Percentiles rank a stretch among this genome's conserved stretches.
Evolutionary conservation across 2,888 invertebrate species (phyloP).

Genomic region (Drosophila falleni): DNA sequence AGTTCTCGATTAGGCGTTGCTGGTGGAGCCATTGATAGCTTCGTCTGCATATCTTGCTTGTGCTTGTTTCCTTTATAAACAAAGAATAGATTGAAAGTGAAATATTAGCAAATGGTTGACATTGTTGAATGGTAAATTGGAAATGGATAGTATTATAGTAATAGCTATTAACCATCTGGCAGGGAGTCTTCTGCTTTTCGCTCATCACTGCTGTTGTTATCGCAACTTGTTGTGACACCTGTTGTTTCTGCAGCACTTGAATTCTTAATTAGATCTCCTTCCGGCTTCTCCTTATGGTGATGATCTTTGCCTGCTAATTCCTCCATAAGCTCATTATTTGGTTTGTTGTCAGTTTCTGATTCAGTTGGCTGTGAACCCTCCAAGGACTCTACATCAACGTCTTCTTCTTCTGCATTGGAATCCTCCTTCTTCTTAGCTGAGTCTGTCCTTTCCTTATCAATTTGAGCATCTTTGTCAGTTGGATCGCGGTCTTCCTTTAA

Average conservation of each 20-base stretch:
- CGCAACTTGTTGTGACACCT: conserved; percentile 56
- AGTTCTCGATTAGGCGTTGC: conserved; percentile 25
- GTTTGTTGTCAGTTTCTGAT: neutral
- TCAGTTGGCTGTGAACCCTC: neutral
- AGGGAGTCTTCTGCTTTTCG: conserved; percentile 44
- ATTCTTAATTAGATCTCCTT: neutral
- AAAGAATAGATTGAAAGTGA: neutral
- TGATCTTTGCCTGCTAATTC: neutral
- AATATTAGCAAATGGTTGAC: conserved; percentile 4
- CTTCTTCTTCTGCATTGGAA: neutral
- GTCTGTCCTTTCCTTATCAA: neutral
- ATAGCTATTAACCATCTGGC: conserved; percentile 69
- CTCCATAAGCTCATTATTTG: neutral
- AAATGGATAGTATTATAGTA: conserved; percentile 16
- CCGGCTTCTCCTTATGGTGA: neutral
- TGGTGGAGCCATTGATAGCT: conserved; percentile 46
- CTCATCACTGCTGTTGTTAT: conserved; percentile 19
- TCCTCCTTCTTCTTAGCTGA: neutral
- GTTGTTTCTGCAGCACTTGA: conserved; percentile 53
- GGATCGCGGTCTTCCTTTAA: neutral
- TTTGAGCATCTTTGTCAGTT: neutral
- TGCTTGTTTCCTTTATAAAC: conserved; percentile 19
- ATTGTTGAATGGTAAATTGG: neutral
- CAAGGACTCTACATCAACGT: neutral
- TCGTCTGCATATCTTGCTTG: conserved; percentile 7